Conservation (phyloP, 2,888 invertebrate genomes). For the Scaptomyza reducta region DNA sequence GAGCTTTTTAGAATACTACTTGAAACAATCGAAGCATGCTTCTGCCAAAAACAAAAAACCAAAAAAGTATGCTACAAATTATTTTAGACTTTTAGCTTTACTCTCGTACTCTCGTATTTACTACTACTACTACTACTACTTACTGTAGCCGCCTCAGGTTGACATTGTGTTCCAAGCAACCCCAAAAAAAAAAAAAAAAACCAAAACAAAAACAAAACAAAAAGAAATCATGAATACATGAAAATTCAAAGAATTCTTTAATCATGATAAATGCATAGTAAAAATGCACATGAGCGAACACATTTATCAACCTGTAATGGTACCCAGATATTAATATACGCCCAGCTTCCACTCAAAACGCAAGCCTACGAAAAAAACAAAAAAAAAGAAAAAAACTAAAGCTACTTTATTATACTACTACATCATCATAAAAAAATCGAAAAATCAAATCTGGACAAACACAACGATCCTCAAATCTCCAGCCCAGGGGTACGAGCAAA, state of each 20-base stretch:
- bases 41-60: constrained; percentile 42
- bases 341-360: constrained; percentile 80
- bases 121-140: constrained; percentile 28
- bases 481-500: constrained; percentile 71
- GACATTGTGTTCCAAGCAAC: constrained; percentile 67
- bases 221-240: constrained; percentile 10
- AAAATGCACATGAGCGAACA: constrained; percentile 65
- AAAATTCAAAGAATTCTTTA: constrained; percentile 10
- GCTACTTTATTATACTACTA: constrained; percentile 30
- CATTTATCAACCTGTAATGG: constrained; percentile 80
- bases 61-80: constrained; percentile 36
- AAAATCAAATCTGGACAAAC: constrained; percentile 38
- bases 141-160: constrained; percentile 71
- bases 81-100: constrained; percentile 62
- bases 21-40: constrained; percentile 74
- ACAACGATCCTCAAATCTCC: constrained; percentile 43
- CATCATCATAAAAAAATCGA: constrained; percentile 38
- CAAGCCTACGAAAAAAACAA: constrained; percentile 48
- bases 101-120: constrained; percentile 51
- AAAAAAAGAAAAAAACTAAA: constrained; percentile 28
- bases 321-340: constrained; percentile 84
- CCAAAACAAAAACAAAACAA: constrained; percentile 1
- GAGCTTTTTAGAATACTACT: constrained; percentile 30
- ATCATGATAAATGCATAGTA: constrained; percentile 48
- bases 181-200: constrained; percentile 23